A percentile compares a stretch with the other conserved stretches of the same genome.
phyloP scores from a whole-genome alignment of 2,797 vertebrate genomes.

The Darevskia mixta region DNA sequence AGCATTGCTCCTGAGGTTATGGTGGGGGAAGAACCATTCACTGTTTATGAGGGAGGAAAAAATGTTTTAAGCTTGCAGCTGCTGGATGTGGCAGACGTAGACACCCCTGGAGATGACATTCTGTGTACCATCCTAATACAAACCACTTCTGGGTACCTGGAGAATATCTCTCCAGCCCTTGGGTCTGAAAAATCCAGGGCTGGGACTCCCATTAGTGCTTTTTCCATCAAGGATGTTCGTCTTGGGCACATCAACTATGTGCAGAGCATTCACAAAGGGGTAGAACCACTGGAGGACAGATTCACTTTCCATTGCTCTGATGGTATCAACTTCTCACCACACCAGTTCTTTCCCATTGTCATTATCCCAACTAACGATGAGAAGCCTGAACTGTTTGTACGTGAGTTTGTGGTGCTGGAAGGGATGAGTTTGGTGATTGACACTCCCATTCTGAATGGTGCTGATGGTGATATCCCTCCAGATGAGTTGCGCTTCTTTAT shows the following conservation, averaged over 20 bases:
- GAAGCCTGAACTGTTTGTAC: slow-evolving; percentile 86
- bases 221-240: slow-evolving; percentile 84
- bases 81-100: slow-evolving; percentile 85
- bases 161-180: slow-evolving; percentile 87
- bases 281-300: slow-evolving; percentile 87
- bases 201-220: slow-evolving; percentile 88
- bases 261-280: slow-evolving; percentile 90
- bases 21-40: slow-evolving; percentile 78
- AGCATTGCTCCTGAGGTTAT: slow-evolving; percentile 84
- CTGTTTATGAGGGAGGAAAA: slow-evolving; percentile 87
- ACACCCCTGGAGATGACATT: slow-evolving; percentile 87
- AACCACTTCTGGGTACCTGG: slow-evolving; percentile 88
- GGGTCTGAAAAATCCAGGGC: slow-evolving; percentile 87
- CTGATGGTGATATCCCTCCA: slow-evolving; percentile 85
- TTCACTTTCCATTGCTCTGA: slow-evolving; percentile 90
- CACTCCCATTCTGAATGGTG: slow-evolving; percentile 84
- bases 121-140: slow-evolving; percentile 88
- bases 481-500: slow-evolving; percentile 87
- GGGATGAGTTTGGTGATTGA: slow-evolving; percentile 91
- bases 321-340: slow-evolving; percentile 88
- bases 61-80: slow-evolving; percentile 84
- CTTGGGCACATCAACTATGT: slow-evolving; percentile 85
- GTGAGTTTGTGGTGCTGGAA: slow-evolving; percentile 90
- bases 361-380: slow-evolving; percentile 89
- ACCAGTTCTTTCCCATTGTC: slow-evolving; percentile 86